A percentile compares a stretch with the other conserved stretches of the same genome.
phyloP scores from a whole-genome alignment of 2,888 invertebrate species.

The Orthosia gracilis region DNA sequence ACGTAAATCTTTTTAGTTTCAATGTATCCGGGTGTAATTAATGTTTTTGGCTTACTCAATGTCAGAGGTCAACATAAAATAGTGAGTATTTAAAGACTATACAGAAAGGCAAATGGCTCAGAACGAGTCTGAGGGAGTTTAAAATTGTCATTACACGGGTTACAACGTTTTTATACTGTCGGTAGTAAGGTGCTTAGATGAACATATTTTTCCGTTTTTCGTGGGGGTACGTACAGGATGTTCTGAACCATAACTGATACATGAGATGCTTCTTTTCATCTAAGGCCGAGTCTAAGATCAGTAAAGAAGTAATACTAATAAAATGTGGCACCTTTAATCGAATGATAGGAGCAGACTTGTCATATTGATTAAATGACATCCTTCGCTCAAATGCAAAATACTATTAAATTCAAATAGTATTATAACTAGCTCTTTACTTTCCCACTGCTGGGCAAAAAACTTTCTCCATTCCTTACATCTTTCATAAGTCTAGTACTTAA shows the following conservation, averaged over 20 bases:
- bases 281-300: too few relatives aligned
- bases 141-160: conserved; percentile 89
- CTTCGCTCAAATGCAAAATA: too few relatives aligned
- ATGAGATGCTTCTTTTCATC: background rate
- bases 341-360: too few relatives aligned
- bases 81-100: conserved; percentile 78
- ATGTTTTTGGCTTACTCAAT: conserved; percentile 11
- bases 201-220: conserved; percentile 79
- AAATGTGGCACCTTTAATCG: too few relatives aligned
- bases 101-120: conserved; percentile 84
- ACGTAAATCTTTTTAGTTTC: background rate
- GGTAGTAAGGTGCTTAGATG: conserved; percentile 81
- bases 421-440: too few relatives aligned
- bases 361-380: too few relatives aligned
- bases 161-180: conserved; percentile 85
- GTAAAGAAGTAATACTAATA: too few relatives aligned
- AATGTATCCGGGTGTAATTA: accelerated
- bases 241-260: conserved; percentile 8
- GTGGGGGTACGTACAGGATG: conserved; percentile 69
- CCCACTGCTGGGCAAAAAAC: too few relatives aligned
- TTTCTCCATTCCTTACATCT: too few relatives aligned
- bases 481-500: too few relatives aligned
- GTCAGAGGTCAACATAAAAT: conserved; percentile 68
- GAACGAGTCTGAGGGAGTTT: conserved; percentile 85
- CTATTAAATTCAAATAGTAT: too few relatives aligned